A percentile compares a stretch with the other conserved stretches of the same genome.
Conservation (phyloP, 2,113 vertebrate genomes). For the Nesospiza acunhae region DNA sequence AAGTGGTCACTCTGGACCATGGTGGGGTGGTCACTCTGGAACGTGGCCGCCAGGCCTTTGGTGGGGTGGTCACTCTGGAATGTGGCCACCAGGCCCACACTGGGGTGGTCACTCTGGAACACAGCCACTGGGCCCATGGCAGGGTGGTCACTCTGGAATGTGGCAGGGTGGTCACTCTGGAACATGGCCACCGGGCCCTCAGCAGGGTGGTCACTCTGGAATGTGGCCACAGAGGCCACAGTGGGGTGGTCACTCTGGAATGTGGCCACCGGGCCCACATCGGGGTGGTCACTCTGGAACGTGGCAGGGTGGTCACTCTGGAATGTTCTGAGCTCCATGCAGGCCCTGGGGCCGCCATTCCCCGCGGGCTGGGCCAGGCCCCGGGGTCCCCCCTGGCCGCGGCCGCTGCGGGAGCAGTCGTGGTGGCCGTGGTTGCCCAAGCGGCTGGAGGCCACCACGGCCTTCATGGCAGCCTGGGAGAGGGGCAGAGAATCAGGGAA, state of each 20-base stretch:
- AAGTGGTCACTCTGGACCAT: fast-evolving
- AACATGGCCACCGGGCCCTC: no score
- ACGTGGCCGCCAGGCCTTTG: background rate
- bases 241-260: background rate
- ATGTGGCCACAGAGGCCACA: background rate
- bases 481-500: background rate
- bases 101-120: no score
- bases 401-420: slow-evolving; percentile 78
- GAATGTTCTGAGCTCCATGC: background rate
- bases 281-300: background rate
- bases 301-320: background rate
- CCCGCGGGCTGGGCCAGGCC: background rate
- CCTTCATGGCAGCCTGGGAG: slow-evolving; percentile 87
- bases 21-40: background rate
- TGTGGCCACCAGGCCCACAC: fast-evolving
- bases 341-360: fast-evolving
- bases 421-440: slow-evolving; percentile 71
- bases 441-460: slow-evolving; percentile 84
- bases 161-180: background rate
- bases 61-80: background rate
- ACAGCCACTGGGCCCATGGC: background rate
- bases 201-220: background rate
- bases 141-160: background rate
- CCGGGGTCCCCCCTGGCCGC: background rate
- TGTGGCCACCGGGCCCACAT: background rate